Percentiles rank a stretch among this genome's conserved stretches.
Conservation (phyloP, 37 sponge, comb jelly and placozoan genomes). For the Tethya wilhelma region DNA sequence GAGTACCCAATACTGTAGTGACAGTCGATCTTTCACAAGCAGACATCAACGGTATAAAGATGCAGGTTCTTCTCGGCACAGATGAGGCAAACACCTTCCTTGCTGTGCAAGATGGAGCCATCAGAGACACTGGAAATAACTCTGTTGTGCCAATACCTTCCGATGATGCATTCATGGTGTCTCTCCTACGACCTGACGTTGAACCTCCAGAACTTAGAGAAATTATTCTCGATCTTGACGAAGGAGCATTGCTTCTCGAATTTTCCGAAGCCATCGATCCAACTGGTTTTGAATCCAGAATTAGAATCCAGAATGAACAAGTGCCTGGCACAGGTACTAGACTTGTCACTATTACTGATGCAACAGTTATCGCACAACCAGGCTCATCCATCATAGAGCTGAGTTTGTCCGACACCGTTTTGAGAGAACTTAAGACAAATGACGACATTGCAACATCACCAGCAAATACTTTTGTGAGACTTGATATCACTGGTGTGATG, state of each 20-base stretch:
- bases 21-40: conserved; percentile 32
- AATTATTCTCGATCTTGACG: conserved; percentile 68
- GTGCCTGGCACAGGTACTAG: background rate
- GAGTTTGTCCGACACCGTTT: conserved; percentile 46
- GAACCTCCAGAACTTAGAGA: conserved; percentile 56
- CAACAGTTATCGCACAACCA: conserved; percentile 29
- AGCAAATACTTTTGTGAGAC: conserved; percentile 41
- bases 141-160: conserved; percentile 69
- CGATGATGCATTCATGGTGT: conserved; percentile 55
- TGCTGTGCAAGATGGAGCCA: conserved; percentile 62
- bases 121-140: conserved; percentile 79
- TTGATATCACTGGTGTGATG: conserved; percentile 43
- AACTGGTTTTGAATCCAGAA: conserved; percentile 33
- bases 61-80: conserved; percentile 61
- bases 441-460: conserved; percentile 47
- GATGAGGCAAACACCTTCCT: conserved; percentile 68
- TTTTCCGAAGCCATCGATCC: conserved; percentile 79
- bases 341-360: background rate
- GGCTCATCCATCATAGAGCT: conserved; percentile 72
- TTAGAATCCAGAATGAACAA: conserved; percentile 35
- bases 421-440: conserved; percentile 51
- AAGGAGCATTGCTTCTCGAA: conserved; percentile 63
- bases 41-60: conserved; percentile 78
- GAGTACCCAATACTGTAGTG: conserved; percentile 32
- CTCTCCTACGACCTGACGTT: conserved; percentile 64